Base-by-base conservation (phyloP, 1,140 invertebrate species). In the Habropoda laboriosa region DNA sequence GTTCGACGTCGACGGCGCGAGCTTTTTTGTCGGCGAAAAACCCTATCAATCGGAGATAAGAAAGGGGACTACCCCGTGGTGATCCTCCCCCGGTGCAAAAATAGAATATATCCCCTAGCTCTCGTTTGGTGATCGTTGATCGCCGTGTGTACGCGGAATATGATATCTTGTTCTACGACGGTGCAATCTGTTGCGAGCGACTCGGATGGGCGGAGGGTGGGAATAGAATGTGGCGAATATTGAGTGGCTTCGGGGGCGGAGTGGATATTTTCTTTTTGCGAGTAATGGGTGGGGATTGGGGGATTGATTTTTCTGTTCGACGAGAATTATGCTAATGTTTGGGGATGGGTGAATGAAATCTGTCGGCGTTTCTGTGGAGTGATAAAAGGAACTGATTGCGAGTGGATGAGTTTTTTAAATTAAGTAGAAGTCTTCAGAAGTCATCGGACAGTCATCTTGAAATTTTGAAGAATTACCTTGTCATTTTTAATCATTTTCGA, bases 31-130 rank as follows among this genome's bases (percentile, higher is more conserved):
- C 83, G 67, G 12, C 55, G 67, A 51, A 64, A n/a, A 84, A 77
- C 42, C 68, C 58, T 77, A 80, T 84, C 82, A 77, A 84, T 85
- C 82, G 66, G 53, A 42, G 83, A 85, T 85, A 85, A 84, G 82
- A 64, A 85, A 63, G 75, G 63, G 60, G 71, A 6, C 38, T 38
- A 63, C 49, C 53, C 67, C 21, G 8, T 4, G 51, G 18, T 27
- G 55, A 53, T 72, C 45, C 35, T 53, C 47, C 42, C 4, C 3
- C 16, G n/a, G n/a, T n/a, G 21, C 27, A 53, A n/a, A 64, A 74
- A 79, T 64, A 66, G 61, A 79, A 58, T 76, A 60, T 47, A 63
- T 45, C 49, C 27, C 10, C n/a, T 60, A 8, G 13, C 21, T n/a
- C n/a, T n/a, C n/a, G n/a, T n/a, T n/a, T n/a, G n/a, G 2, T 8